These are phyloP conservation scores for Griposia aprilina DNA, from an alignment of 2,888 invertebrate genomes.

Conservation along the genomic window DNA sequence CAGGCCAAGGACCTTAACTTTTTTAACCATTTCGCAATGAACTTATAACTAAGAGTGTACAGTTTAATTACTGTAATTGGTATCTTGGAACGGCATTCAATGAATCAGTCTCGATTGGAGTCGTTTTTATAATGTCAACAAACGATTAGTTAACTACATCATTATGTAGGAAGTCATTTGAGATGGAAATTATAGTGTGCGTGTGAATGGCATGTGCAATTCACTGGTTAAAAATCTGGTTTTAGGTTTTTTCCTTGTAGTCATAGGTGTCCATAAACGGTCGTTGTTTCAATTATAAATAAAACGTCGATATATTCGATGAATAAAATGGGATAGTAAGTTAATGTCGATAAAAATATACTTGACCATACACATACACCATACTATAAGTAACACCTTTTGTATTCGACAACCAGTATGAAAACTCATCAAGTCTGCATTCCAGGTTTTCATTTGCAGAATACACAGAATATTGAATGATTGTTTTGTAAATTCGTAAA, in stretches of 20 bases:
- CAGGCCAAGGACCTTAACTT: slow-evolving; percentile 60
- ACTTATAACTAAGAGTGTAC: slow-evolving; percentile 58
- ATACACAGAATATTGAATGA: not conserved
- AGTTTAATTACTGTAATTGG: slow-evolving; percentile 70
- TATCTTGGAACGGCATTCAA: slow-evolving; percentile 55
- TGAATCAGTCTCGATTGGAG: slow-evolving; percentile 59
- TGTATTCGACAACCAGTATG: too few species aligned
- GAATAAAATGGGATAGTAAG: too few species aligned
- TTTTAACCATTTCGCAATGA: slow-evolving; percentile 63
- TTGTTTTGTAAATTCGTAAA: not conserved
- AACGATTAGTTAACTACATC: slow-evolving; percentile 56
- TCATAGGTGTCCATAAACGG: not conserved
- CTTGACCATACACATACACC: too few species aligned
- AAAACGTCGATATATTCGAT: not conserved
- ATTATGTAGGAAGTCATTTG: slow-evolving; percentile 52
- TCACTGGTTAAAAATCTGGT: slow-evolving; percentile 28
- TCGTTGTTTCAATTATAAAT: not conserved
- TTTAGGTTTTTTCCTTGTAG: not conserved
- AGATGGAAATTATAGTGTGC: slow-evolving; percentile 45
- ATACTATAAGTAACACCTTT: too few species aligned
- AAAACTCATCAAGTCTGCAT: not conserved
- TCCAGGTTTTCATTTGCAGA: not conserved
- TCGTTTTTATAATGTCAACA: slow-evolving; percentile 63
- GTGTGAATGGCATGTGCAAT: slow-evolving; percentile 24
- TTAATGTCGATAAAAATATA: too few species aligned